A percentile compares a stretch with the other conserved stretches of the same genome.
phyloP scores from a whole-genome alignment of 2,797 vertebrate species.

The Uromys caudimaculatus region DNA sequence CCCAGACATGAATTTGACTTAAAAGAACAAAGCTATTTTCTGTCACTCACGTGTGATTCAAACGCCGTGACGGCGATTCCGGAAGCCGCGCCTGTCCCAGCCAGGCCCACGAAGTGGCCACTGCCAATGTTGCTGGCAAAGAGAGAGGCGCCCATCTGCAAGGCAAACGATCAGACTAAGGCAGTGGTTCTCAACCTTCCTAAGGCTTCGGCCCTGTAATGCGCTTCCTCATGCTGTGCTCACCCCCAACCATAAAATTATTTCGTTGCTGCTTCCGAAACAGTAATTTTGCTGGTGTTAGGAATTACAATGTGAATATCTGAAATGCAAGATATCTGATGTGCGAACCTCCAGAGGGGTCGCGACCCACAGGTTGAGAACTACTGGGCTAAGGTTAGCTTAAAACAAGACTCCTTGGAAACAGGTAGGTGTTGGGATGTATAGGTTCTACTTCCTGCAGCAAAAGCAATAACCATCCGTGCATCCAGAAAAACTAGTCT shows the following conservation, averaged over 20 bases:
- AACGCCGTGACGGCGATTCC: slow-evolving; percentile 94
- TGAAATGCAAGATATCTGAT: neutral
- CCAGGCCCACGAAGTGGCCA: slow-evolving; percentile 95
- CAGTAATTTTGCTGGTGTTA: neutral
- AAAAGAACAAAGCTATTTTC: neutral
- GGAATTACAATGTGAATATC: neutral
- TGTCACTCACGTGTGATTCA: slow-evolving; percentile 94
- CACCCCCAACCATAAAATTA: neutral
- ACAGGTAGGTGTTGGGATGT: no score
- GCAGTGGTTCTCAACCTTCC: neutral
- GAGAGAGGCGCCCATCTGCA: slow-evolving; percentile 95
- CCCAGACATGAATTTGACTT: no score
- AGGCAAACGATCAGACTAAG: slow-evolving; percentile 40
- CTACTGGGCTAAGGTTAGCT: neutral
- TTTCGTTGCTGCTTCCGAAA: neutral
- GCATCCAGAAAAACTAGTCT: neutral
- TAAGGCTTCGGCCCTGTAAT: neutral
- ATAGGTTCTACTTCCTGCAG: neutral
- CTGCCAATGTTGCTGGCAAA: slow-evolving; percentile 98
- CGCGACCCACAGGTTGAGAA: neutral
- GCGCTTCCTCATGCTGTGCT: neutral
- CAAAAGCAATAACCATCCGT: no score
- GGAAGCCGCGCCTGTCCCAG: slow-evolving; percentile 92
- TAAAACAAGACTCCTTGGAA: neutral
- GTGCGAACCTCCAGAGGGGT: fast-evolving